These are phyloP conservation scores for Cossypha caffra DNA, from an alignment of 2,797 vertebrate species.

Conservation along the genomic window DNA sequence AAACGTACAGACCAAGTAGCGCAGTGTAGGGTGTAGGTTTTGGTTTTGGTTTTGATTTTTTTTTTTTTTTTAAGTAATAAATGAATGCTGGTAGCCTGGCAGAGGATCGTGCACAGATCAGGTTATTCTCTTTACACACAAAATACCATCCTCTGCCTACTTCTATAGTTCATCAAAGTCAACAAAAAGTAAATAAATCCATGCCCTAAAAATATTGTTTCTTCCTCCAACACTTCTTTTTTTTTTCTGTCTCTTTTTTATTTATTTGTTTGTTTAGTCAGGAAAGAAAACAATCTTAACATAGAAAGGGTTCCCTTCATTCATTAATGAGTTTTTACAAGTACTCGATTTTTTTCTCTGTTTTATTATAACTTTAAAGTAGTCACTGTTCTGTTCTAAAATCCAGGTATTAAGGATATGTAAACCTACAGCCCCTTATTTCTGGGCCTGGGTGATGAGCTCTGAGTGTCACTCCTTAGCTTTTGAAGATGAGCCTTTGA, in stretches of 20 bases:
- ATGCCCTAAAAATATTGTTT: not conserved
- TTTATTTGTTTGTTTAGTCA: too few relatives aligned
- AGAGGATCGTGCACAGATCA: not conserved
- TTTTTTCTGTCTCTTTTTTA: accelerated
- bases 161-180: not conserved
- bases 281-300: not conserved
- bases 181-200: not conserved
- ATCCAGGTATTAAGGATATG: not conserved
- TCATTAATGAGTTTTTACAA: not conserved
- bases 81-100: not conserved
- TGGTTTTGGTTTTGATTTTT: accelerated
- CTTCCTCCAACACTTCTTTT: not conserved
- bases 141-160: not conserved
- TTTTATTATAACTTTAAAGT: not conserved
- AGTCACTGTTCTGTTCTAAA: not conserved
- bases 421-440: not conserved
- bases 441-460: not conserved
- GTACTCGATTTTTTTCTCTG: accelerated
- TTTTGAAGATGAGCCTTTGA: slow-evolving; percentile 69
- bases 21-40: not conserved
- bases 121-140: not conserved
- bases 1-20: not conserved
- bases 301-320: not conserved
- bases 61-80: not conserved
- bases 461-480: not conserved